Evolutionary conservation across 2,797 vertebrate species (phyloP).

Genomic region (Morus bassanus): DNA sequence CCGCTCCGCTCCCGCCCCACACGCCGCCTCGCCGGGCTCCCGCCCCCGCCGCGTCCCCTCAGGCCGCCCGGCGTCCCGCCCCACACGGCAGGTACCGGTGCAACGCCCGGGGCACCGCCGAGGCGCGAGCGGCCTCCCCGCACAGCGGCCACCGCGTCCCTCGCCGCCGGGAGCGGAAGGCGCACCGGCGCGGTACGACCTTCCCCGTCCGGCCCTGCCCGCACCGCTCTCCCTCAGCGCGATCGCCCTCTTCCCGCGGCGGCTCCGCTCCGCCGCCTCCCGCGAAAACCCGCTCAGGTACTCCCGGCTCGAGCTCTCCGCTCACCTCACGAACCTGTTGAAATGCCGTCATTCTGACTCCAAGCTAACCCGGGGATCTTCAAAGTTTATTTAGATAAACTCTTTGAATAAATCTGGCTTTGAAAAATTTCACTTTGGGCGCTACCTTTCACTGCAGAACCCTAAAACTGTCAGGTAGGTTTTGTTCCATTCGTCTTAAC

Average conservation of each 20-base stretch:
- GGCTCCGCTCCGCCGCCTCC: not conserved
- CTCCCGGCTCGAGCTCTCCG: accelerated
- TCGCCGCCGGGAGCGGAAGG: accelerated
- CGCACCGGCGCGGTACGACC: not conserved
- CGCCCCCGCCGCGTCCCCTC: not conserved
- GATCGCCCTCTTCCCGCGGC: not conserved
- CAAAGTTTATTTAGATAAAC: not conserved
- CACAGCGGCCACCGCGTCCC: not conserved
- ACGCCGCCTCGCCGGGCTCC: not conserved
- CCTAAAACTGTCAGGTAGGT: accelerated
- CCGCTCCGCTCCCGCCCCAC: not conserved
- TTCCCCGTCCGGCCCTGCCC: not conserved
- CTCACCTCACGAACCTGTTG: accelerated
- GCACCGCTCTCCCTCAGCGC: not conserved
- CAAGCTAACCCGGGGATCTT: no score
- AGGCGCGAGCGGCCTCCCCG: accelerated
- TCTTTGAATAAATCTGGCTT: not conserved
- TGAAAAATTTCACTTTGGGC: accelerated
- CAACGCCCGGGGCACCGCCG: not conserved
- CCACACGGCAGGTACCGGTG: not conserved
- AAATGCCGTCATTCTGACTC: accelerated
- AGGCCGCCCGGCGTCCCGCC: not conserved
- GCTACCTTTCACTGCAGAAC: not conserved
- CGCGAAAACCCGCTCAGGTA: accelerated
- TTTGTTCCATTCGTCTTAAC: not conserved